These are phyloP conservation scores for Indri indri DNA, from an alignment of 2,113 vertebrate genomes.

Conservation along the genomic window DNA sequence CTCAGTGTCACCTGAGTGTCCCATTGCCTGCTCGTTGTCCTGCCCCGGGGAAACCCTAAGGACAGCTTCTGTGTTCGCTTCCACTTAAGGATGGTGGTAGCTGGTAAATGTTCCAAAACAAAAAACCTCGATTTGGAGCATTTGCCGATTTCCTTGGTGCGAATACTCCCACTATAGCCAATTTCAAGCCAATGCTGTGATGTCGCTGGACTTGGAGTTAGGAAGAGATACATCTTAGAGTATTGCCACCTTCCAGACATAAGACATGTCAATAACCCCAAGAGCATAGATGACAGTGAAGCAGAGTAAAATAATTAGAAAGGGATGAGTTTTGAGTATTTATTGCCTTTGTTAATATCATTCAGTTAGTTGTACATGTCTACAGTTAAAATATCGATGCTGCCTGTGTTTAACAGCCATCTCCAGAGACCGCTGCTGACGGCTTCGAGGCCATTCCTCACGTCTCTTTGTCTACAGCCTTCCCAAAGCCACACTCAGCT, in stretches of 20 bases:
- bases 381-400: background rate
- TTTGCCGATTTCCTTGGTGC: background rate
- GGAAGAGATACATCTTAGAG: background rate
- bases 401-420: background rate
- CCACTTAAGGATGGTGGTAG: background rate
- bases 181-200: background rate
- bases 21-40: background rate
- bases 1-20: slow-evolving; percentile 25
- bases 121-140: background rate
- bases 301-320: background rate
- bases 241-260: background rate
- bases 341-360: background rate
- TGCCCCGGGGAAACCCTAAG: background rate
- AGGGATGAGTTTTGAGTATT: background rate
- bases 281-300: background rate
- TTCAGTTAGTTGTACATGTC: background rate
- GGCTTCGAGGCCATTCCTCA: background rate
- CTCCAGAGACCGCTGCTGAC: background rate
- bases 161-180: background rate
- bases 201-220: background rate
- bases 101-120: background rate
- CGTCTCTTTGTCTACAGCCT: background rate
- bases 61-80: background rate
- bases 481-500: background rate
- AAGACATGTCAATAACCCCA: background rate